Base-by-base conservation (phyloP, 2,113 vertebrate species). In the Entomyzon cyanotis region DNA sequence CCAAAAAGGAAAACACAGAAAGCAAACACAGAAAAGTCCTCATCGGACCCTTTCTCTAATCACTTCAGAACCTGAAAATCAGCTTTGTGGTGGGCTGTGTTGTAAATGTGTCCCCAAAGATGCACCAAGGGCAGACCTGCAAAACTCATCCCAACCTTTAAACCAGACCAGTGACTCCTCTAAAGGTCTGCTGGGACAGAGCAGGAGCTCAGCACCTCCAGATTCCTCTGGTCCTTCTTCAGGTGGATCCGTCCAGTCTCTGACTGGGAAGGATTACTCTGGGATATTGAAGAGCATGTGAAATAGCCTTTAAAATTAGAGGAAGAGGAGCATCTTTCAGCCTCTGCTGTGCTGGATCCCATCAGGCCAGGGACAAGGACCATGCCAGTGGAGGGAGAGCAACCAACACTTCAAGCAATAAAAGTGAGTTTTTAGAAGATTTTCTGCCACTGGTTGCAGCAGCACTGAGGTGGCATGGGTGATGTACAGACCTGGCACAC, bases 301-400 rank as follows among this genome's bases (percentile, higher is more conserved):
- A 31, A 83, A 39, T 1, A 73, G 23, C 44, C 33, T 62, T 65
- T 4, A 1, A 49, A 59, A 31, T 4, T 2, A 5, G 22, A 64
- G 35, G 37, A 41, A 18, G 35, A 94, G 68, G 55, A 90, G 63
- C 50, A 33, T 30, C 59, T 47, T 50, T 79, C 27, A 27, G 24
- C 22, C n/a, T 62, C 17, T 4, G 2, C 30, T 28, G 52, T 46
- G 35, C 84, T 81, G 8, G 65, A 67, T 11, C 37, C 63, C 67
- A 15, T 10, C 44, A 11, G 55, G 64, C 18, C 0, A 3, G 50
- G 0, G 0, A 4, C 19, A 75, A 74, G 39, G 46, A 41, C 24
- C 17, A 24, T 5, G 39, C 11, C 64, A 23, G 85, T 0, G 1
- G 35, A 27, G 49, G 39, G 75, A 17, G 47, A 56, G 67, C 86